These are phyloP conservation scores for Hycleus phaleratus DNA, from an alignment of 1,140 invertebrate genomes.

Conservation along the genomic window DNA sequence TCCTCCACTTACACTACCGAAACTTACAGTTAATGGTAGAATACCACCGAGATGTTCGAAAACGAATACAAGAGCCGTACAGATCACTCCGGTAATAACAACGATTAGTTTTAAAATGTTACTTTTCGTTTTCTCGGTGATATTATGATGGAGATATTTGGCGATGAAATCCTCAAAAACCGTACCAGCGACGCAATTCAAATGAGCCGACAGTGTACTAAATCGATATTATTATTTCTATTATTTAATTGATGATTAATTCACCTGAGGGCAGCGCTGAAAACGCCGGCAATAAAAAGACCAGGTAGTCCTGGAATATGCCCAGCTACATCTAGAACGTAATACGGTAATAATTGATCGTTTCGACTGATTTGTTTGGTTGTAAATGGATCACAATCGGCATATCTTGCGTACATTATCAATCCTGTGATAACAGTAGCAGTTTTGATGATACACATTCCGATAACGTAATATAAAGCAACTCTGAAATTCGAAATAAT, in stretches of 20 bases:
- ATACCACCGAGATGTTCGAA: slow-evolving; percentile 54
- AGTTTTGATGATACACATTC: slow-evolving; percentile 43
- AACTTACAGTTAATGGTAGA: slow-evolving; percentile 52
- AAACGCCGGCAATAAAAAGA: slow-evolving; percentile 57
- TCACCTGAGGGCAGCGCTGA: slow-evolving; percentile 57
- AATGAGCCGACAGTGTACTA: slow-evolving; percentile 57
- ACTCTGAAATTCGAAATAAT: slow-evolving; percentile 24
- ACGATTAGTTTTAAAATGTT: slow-evolving; percentile 52
- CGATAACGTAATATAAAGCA: slow-evolving; percentile 40
- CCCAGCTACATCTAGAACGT: slow-evolving; percentile 48
- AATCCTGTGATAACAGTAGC: slow-evolving; percentile 54
- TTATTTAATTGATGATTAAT: background rate
- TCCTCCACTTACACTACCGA: slow-evolving; percentile 56
- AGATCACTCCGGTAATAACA: slow-evolving; percentile 49
- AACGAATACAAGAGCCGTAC: slow-evolving; percentile 52
- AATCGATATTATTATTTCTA: background rate
- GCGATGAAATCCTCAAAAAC: slow-evolving; percentile 59
- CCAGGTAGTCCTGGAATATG: slow-evolving; percentile 49
- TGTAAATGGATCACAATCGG: slow-evolving; percentile 61
- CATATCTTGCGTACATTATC: slow-evolving; percentile 66
- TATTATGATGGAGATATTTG: slow-evolving; percentile 36
- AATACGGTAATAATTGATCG: slow-evolving; percentile 47
- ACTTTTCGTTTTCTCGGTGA: slow-evolving; percentile 42
- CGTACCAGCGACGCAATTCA: slow-evolving; percentile 60
- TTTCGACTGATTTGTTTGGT: slow-evolving; percentile 44